Base-by-base conservation (phyloP, 2,797 vertebrate species). In the Alcedo atthis region DNA sequence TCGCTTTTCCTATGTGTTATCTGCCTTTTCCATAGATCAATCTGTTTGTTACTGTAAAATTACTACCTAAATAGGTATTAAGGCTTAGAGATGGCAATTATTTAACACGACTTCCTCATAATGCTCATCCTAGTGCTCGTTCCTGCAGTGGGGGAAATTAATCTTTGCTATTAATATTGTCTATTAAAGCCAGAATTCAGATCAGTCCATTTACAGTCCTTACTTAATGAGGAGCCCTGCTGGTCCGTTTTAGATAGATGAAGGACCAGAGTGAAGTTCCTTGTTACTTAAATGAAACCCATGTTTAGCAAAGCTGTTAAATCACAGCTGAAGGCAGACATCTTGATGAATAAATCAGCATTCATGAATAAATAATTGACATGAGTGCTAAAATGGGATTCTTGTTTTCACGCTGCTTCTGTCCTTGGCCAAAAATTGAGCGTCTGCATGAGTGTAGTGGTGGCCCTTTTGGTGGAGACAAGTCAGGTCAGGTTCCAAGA, bases 211-310 rank as follows among this genome's bases (percentile, higher is more conserved):
- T 92, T 94, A 78, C 68, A 92, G 91, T 75, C 64, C 64, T 90
- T 96, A 91, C 88, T 96, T 86, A 95, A 92, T 92, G 95, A 94
- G 94, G 93, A 94, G 81, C 90, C 88, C 94, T 94, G 88, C 91
- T 88, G 81, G 88, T 93, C 91, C 88, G 94, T 95, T 66, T 92
- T 92, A 92, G 81, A 77, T 80, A 92, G 84, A 93, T 90, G 75
- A 92, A 95, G 90, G 88, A 85, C 85, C 78, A 66, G 30, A 80
- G 43, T 30, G 51, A 92, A 90, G 61, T 68, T 95, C 64, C 88
- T 95, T 93, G 93, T 92, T 92, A 87, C 91, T 90, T 94, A 94
- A 96, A 94, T 94, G 90, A 79, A 88, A 94, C 67, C 35, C 90
- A 26, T 76, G 64, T 93, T 95, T 94, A 92, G 86, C 92, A 94